Evolutionary conservation across 2,797 vertebrate species (phyloP), one percentile per base, ranked within the genome.

Genomic region (Leptatherina wallacei): DNA sequence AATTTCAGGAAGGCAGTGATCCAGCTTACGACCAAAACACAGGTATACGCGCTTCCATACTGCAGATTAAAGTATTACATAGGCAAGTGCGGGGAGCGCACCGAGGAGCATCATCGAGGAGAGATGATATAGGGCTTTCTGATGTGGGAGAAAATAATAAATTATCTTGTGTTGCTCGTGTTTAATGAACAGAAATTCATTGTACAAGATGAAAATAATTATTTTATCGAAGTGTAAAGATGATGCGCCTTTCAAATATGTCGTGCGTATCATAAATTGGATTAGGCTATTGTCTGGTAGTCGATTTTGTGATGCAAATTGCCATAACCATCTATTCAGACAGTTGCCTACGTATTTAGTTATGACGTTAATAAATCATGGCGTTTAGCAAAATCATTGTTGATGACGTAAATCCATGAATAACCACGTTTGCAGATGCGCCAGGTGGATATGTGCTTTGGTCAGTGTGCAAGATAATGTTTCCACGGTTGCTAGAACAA

Each of bases 1-100:
- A 97, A 98, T 92, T 98, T 99, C 92, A 96, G 97, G 91, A 99
- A 99, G 91, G 97, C 97, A 58, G 97, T 98, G 83, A 98, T 99
- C 88, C 97, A 98, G 91, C 96, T 98, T 85, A 98, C 97, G 79
- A 99, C 97, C 68, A 98, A 98, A 94, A 98, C 97, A n/a, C 97
- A 98, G 97, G 97, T 99, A 84, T 9, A 33, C 36, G 2, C 6
- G 30, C 32, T 6, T 71, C 49, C 44, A n/a, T 14, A 24, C 22
- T 16, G 42, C 8, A 2, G 30, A 57, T n/a, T 27, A 51, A 61
- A 61, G 42, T 16, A 59, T 72, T 40, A 24, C 20, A 78, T 65
- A 42, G 42, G 2, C 2, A 3, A 40, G 58, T 65, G 59, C 73
- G 61, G 61, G 18, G 61, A 62, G 75, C 77, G 77, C 69, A 56